phyloP scores from a whole-genome alignment of 2,888 invertebrate species.

The Deilephila elpenor region DNA sequence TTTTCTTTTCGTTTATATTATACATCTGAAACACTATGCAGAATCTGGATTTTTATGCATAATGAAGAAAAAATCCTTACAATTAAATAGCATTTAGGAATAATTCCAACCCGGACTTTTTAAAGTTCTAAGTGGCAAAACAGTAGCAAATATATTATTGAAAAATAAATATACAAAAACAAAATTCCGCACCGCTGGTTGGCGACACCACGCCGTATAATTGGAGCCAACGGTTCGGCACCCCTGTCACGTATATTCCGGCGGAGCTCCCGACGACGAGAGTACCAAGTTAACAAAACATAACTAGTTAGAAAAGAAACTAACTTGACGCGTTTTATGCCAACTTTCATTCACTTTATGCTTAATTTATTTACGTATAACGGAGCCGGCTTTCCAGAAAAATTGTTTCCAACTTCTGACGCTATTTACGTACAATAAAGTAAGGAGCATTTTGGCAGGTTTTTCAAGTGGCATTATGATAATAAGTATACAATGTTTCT shows the following conservation, averaged over 20 bases:
- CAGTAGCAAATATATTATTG: too few relatives aligned
- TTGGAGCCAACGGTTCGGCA: constrained; percentile 24
- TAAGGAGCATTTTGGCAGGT: background rate
- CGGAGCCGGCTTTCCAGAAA: constrained; percentile 10
- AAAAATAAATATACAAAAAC: constrained; percentile 1
- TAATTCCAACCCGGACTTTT: too few relatives aligned
- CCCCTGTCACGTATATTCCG: constrained; percentile 30
- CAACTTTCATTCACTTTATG: constrained; percentile 21
- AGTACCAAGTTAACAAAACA: constrained; percentile 30
- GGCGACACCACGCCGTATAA: constrained; percentile 13
- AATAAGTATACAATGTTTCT: too few relatives aligned
- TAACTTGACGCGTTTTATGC: constrained; percentile 27
- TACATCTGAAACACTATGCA: too few relatives aligned
- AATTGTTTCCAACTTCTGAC: background rate
- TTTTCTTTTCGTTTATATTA: background rate
- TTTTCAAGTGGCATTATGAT: background rate
- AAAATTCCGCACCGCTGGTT: constrained; percentile 13
- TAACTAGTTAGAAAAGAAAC: constrained; percentile 31
- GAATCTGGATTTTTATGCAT: too few relatives aligned
- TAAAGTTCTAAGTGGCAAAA: too few relatives aligned
- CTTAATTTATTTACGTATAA: constrained; percentile 12
- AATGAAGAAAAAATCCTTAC: too few relatives aligned
- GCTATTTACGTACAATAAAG: background rate
- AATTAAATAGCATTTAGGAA: too few relatives aligned
- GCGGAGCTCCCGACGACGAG: constrained; percentile 24